phyloP scores from a whole-genome alignment of 2,113 vertebrate genomes.

The Cephalopterus ornatus region DNA sequence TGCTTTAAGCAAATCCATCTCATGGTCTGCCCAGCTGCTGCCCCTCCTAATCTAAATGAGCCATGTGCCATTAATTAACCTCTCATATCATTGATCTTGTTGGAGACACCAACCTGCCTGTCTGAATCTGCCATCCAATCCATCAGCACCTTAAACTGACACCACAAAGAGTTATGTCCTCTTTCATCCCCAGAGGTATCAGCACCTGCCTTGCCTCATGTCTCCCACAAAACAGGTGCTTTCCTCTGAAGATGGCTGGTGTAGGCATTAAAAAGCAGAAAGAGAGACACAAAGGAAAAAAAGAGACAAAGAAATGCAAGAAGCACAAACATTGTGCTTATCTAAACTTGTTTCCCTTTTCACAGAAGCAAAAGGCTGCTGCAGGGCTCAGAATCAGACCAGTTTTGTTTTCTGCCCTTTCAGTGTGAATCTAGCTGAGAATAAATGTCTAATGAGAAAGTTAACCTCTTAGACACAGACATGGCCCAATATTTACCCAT shows the following conservation, averaged over 20 bases:
- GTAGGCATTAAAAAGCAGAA: not conserved
- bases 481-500: not conserved
- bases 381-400: not conserved
- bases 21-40: not conserved
- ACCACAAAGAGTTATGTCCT: not conserved
- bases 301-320: not conserved
- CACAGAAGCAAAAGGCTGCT: not conserved
- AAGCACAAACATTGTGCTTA: not conserved
- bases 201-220: not conserved
- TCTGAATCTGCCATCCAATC: not conserved
- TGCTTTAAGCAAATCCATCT: not conserved
- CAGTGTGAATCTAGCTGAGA: not conserved
- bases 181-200: not conserved
- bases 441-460: not conserved
- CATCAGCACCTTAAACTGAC: not conserved
- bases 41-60: not conserved
- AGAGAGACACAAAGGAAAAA: not conserved
- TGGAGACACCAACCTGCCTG: not conserved
- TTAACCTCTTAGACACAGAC: not conserved
- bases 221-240: not conserved
- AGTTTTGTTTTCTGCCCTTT: not conserved
- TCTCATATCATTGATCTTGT: not conserved
- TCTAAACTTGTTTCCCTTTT: not conserved
- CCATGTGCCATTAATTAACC: slow-evolving; percentile 3
- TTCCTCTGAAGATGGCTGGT: not conserved